phyloP scores from a whole-genome alignment of 92 coral and sea anemone species.

The Porites rus region DNA sequence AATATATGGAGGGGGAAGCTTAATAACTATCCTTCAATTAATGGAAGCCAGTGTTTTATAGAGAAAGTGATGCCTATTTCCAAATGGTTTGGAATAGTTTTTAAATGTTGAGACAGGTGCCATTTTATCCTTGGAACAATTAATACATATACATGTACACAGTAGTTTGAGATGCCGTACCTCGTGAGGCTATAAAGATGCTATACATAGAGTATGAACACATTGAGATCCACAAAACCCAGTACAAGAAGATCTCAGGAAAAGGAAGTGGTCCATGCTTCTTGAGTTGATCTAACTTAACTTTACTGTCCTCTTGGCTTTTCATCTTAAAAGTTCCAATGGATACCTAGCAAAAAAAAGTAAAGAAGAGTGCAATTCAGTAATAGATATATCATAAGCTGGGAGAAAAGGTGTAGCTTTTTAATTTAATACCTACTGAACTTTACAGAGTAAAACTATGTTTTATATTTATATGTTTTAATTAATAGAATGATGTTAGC shows the following conservation, averaged over 20 bases:
- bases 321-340: background rate
- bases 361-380: background rate
- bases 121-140: background rate
- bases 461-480: no score
- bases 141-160: background rate
- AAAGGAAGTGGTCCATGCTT: constrained; percentile 67
- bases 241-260: constrained; percentile 65
- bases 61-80: no score
- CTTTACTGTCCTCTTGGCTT: background rate
- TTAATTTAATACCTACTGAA: no score
- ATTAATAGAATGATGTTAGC: no score
- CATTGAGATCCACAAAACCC: constrained; percentile 59
- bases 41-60: no score
- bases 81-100: no score
- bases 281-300: background rate
- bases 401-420: background rate
- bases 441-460: no score
- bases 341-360: constrained; percentile 8
- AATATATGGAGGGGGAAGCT: no score
- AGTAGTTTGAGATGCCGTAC: constrained; percentile 18
- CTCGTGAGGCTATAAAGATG: constrained; percentile 68
- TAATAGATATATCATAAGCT: background rate
- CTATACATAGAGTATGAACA: constrained; percentile 57
- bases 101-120: background rate
- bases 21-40: no score